These are phyloP conservation scores for Stigmatopora argus DNA, from an alignment of 2,113 vertebrate species.

Conservation along the genomic window DNA sequence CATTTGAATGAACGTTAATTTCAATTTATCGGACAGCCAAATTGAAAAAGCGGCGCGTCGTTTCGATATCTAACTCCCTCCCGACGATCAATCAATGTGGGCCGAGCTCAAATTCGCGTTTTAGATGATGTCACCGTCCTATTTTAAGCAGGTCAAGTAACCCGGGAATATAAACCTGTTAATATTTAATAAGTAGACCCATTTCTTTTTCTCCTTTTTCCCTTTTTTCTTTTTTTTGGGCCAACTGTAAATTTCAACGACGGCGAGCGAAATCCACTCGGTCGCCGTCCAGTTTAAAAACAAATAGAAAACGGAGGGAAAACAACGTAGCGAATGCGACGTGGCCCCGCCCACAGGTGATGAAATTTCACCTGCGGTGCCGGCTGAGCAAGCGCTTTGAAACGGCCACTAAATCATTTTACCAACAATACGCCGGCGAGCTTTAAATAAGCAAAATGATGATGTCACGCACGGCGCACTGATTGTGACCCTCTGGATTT, in stretches of 20 bases:
- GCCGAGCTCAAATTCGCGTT: constrained; percentile 61
- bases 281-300: constrained; percentile 41
- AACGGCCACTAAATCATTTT: constrained; percentile 82
- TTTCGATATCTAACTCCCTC: constrained; percentile 45
- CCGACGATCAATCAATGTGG: constrained; percentile 66
- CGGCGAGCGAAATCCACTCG: constrained; percentile 47
- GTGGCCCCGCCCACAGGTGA: constrained; percentile 70
- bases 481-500: too few species aligned
- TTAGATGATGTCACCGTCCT: constrained; percentile 61
- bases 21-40: too few species aligned
- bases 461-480: constrained; percentile 39
- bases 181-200: constrained; percentile 60
- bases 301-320: constrained; percentile 52
- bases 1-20: too few species aligned
- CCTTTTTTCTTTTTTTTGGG: background rate
- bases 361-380: constrained; percentile 90
- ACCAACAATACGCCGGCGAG: constrained; percentile 75
- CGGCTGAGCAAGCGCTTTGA: constrained; percentile 86
- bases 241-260: constrained; percentile 31
- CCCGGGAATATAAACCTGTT: constrained; percentile 52
- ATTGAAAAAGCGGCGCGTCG: too few species aligned
- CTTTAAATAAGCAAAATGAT: constrained; percentile 76
- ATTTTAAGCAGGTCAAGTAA: constrained; percentile 64
- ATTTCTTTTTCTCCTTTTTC: constrained; percentile 1
- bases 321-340: constrained; percentile 61